Base-by-base conservation (phyloP, 2,113 vertebrate species). In the Coryphaenoides rupestris region DNA sequence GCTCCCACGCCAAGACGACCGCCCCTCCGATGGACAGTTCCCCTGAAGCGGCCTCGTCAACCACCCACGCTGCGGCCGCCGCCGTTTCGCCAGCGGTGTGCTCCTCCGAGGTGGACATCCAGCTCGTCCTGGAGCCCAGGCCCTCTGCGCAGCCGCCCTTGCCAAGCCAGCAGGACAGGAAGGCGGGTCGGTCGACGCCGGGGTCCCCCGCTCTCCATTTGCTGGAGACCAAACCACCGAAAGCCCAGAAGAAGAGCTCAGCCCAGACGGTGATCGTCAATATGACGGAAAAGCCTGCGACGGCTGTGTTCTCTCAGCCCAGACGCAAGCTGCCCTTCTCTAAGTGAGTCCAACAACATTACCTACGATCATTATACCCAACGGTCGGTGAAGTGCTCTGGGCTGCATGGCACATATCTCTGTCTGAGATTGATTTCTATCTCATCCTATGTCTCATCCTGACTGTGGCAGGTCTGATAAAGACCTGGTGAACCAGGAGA, bases 271-370 rank as follows among this genome's bases (percentile, higher is more conserved):
- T 87, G 1, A 92, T 91, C 24, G 87, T 90, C 61, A 83, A 86
- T 84, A 87, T 89, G 83, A 78, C 85, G 59, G 93, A 93, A 1
- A 91, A 83, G 69, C 68, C 90, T 2, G 70, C 84, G 16, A 40
- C 74, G 61, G 75, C 65, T 0, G 58, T 95, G 70, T 95, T 95
- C 81, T 95, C 94, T 70, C 91, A 79, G 0, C 94, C 94, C 1
- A 93, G 93, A 73, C 91, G 94, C 63, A 94, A 90, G 74, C 84
- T 87, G 1, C 80, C 83, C 54, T 82, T 89, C 74, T 87, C 91
- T 55, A 91, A 90, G 96, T 98, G 86, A 95, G 95, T 72, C n/a
- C n/a, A n/a, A 2, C 15, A 19, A 21, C n/a, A 7, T 12, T 22
- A 45, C 33, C 2, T 40, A 12, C 33, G 9, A 40, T 40, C 13